Base-by-base conservation (phyloP, 2,113 vertebrate genomes). In the Tragulus kanchil region DNA sequence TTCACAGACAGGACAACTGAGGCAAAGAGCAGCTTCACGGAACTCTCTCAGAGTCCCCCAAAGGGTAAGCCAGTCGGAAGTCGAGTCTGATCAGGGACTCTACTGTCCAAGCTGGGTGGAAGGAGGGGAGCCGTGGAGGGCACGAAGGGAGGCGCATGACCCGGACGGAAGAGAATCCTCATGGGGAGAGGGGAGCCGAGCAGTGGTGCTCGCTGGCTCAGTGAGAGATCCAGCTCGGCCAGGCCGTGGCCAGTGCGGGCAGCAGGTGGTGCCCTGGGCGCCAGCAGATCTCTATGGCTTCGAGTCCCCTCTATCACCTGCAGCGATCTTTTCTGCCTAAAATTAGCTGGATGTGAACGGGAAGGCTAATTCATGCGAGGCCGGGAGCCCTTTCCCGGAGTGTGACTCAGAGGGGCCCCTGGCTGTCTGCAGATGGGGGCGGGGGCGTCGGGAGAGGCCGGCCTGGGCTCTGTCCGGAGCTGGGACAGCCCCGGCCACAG, bases 261-360 rank as follows among this genome's bases (percentile, higher is more conserved):
- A 10, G 78, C 3, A 42, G 79, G 62, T 3, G 1, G 58, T 25
- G 36, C 54, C 62, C 25, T 0, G 9, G 58, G 21, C 85, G 50
- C 82, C 36, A 61, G 56, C 1, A 31, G 54, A 56, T 23, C 58
- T 59, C 78, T 67, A 1, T 25, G 65, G 71, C 73, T 81, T 83
- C 67, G 82, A 48, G 54, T 25, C 42, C 50, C 28, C 16, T 59
- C 26, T 52, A 13, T 75, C 67, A 79, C 73, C 59, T 61, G 36
- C 59, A 78, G 93, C 90, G 90, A 79, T 61, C 56, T 90, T 87
- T 88, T 31, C 36, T 85, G 90, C 69, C 90, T 95, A 62, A 88
- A 89, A 81, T 84, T 56, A 94, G 91, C 85, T 59, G 58, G 79
- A 85, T 36, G 36, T 36, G 36, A 36, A 36, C 36, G 36, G 36